Evolutionary conservation across 2,113 vertebrate genomes (phyloP).

Genomic region (Cyrtonyx montezumae): DNA sequence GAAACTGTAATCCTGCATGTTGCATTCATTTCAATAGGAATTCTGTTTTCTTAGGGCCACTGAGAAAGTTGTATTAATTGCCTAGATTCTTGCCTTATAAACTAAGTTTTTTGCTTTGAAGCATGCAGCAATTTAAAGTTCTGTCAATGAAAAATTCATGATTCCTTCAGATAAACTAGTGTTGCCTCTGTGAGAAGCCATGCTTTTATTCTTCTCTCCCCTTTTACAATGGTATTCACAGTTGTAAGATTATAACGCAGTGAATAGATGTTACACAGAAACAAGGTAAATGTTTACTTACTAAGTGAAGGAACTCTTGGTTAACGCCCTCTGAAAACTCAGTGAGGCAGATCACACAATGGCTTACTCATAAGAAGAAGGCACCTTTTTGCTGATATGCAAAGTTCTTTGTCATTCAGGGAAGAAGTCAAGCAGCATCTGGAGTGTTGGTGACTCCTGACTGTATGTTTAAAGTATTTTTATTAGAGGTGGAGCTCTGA

Average conservation of each 20-base stretch:
- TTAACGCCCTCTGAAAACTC: constrained; percentile 54
- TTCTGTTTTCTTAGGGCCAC: background rate
- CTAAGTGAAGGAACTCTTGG: constrained; percentile 58
- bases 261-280: background rate
- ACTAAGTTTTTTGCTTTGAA: background rate
- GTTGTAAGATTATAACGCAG: background rate
- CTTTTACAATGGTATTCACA: background rate
- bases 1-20: background rate
- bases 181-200: background rate
- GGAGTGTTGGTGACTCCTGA: background rate
- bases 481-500: background rate
- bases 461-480: background rate
- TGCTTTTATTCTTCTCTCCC: background rate
- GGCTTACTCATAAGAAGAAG: background rate
- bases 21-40: background rate
- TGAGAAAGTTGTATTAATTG: background rate
- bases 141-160: background rate
- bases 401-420: constrained; percentile 45
- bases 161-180: background rate
- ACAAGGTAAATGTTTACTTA: constrained; percentile 8
- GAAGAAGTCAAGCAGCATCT: background rate
- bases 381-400: constrained; percentile 5
- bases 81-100: background rate
- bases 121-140: background rate
- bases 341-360: background rate